Evolutionary conservation across 2,888 invertebrate species (phyloP), one percentile per base, ranked within the genome.

Genomic region (Platerodrilus igneus): DNA sequence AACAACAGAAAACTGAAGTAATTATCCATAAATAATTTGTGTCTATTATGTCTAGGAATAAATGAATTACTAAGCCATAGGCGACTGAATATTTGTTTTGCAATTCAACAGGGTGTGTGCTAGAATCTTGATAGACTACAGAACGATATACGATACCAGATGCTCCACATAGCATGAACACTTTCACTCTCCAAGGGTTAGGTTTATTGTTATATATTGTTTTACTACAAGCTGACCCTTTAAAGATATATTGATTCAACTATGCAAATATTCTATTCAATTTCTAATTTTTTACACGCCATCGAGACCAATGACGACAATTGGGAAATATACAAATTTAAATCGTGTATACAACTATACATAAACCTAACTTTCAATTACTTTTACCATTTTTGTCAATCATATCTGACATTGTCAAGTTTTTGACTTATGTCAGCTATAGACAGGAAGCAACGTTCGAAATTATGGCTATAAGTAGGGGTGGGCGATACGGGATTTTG

Each of bases 331-430:
- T n/a, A n/a, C n/a, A n/a, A n/a, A n/a, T n/a, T n/a, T n/a, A n/a
- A n/a, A n/a, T n/a, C n/a, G n/a, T n/a, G n/a, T n/a, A n/a, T n/a
- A n/a, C n/a, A n/a, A n/a, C n/a, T n/a, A n/a, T n/a, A n/a, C n/a
- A n/a, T n/a, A n/a, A n/a, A n/a, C n/a, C n/a, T n/a, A n/a, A 45
- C 47, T 38, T 48, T 45, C 38, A 41, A 38, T 13, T 45, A 35
- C 29, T 45, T 49, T 18, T 49, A 35, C 19, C 33, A 34, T 5
- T 36, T 23, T 31, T 41, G 22, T 18, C 36, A 32, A 9, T 38
- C 31, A n/a, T n/a, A n/a, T n/a, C n/a, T n/a, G n/a, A n/a, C n/a
- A n/a, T n/a, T n/a, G n/a, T n/a, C n/a, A n/a, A n/a, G n/a, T n/a
- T n/a, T n/a, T n/a, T n/a, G n/a, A n/a, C n/a, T n/a, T n/a, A n/a